phyloP scores from a whole-genome alignment of 1,140 invertebrate species.

The Drosophila yakuba region DNA sequence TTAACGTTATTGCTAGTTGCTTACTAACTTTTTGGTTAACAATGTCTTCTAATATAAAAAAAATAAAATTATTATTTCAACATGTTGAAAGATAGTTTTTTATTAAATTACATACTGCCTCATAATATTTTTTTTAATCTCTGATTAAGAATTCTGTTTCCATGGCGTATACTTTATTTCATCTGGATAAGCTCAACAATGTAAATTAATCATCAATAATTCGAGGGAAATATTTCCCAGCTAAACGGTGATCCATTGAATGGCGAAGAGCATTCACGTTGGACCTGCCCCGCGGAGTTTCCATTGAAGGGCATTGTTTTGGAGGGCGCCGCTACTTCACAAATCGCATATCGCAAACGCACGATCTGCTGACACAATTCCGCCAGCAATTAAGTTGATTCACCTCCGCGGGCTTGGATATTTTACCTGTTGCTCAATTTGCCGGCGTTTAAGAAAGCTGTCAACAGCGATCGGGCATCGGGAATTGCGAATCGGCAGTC shows the following conservation, averaged over 20 bases:
- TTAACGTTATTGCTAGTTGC: too few species aligned
- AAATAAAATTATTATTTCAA: background rate
- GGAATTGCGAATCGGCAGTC: background rate
- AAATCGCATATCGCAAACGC: slow-evolving; percentile 56
- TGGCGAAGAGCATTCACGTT: background rate
- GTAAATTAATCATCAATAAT: slow-evolving; percentile 66
- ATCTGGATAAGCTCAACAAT: slow-evolving; percentile 1
- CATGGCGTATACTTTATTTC: background rate
- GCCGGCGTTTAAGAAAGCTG: slow-evolving; percentile 73
- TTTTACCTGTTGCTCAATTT: slow-evolving; percentile 35
- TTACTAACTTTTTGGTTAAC: background rate
- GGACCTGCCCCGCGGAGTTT: background rate
- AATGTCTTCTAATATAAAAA: background rate
- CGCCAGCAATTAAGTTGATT: slow-evolving; percentile 75
- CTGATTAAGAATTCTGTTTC: background rate
- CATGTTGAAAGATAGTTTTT: background rate
- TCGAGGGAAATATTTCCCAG: slow-evolving; percentile 26
- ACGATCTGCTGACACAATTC: slow-evolving; percentile 81
- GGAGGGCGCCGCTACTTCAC: slow-evolving; percentile 9
- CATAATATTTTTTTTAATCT: too few species aligned
- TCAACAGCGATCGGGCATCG: slow-evolving; percentile 45
- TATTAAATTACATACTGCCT: too few species aligned
- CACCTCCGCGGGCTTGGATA: slow-evolving; percentile 24
- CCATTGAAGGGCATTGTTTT: slow-evolving; percentile 55
- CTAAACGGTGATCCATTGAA: slow-evolving; percentile 1